A percentile compares a stretch with the other conserved stretches of the same genome.
phyloP scores from a whole-genome alignment of 2,797 vertebrate genomes.

The Mus minutoides region DNA sequence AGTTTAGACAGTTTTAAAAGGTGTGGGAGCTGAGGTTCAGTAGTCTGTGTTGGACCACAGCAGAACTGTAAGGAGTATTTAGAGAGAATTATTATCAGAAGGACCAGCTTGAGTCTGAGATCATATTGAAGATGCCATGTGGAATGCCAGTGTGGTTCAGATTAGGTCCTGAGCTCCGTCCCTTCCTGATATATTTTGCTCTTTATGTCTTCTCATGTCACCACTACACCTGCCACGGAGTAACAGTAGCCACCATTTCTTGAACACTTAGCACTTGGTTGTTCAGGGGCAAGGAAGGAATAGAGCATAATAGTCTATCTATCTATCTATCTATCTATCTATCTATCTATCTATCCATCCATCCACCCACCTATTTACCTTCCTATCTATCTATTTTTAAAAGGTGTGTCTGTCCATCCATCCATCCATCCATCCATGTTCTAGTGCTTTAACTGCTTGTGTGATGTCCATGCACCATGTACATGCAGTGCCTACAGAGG shows the following conservation, averaged over 20 bases:
- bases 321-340: too few relatives aligned
- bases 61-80: conserved; percentile 39
- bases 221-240: too few relatives aligned
- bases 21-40: neutral
- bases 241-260: neutral
- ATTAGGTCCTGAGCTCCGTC: neutral
- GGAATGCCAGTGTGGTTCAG: neutral
- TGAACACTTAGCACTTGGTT: neutral
- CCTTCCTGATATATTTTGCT: neutral
- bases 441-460: neutral
- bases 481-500: neutral
- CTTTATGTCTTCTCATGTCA: neutral
- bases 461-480: neutral
- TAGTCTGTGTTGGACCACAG: neutral
- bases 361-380: too few relatives aligned
- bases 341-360: neutral
- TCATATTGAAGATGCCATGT: neutral
- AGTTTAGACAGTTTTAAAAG: conserved; percentile 46
- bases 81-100: conserved; percentile 25
- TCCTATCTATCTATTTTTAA: too few relatives aligned
- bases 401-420: too few relatives aligned
- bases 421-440: neutral
- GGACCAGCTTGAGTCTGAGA: neutral
- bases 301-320: neutral
- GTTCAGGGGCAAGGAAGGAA: neutral